Conservation (phyloP, 2,113 vertebrate species). For the Hippoglossus stenolepis region DNA sequence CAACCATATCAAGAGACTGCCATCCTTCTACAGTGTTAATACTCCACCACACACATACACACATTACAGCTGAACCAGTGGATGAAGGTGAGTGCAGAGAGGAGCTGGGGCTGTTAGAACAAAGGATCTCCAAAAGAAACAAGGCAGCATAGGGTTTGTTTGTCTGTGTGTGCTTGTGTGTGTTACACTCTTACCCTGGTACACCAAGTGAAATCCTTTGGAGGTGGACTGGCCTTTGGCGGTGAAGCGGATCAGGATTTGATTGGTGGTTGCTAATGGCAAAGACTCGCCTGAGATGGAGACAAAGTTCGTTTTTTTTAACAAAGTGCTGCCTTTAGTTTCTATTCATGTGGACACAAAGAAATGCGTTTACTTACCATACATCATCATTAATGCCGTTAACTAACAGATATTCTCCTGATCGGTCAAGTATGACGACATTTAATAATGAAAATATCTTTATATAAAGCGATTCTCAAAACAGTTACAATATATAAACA, state of each 20-base stretch:
- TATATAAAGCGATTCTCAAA: too few relatives aligned
- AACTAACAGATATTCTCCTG: background rate
- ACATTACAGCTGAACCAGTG: background rate
- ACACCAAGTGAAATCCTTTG: constrained; percentile 97
- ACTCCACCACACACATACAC: constrained; percentile 9
- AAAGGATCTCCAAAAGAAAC: constrained; percentile 19
- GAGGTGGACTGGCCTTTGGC: constrained; percentile 94
- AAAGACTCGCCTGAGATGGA: constrained; percentile 90
- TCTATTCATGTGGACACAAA: background rate
- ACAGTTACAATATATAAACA: too few relatives aligned
- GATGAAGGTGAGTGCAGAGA: constrained; percentile 50
- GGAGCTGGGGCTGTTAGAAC: constrained; percentile 16
- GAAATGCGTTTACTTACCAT: background rate
- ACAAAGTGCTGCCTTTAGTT: background rate
- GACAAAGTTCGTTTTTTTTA: background rate
- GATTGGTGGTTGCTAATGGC: constrained; percentile 94
- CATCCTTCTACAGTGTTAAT: constrained; percentile 20
- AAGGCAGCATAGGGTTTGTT: constrained; percentile 4
- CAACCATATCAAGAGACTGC: constrained; percentile 40
- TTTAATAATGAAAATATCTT: too few relatives aligned
- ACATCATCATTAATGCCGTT: background rate
- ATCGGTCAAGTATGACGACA: background rate
- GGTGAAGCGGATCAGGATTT: constrained; percentile 95
- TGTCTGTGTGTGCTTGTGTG: constrained; percentile 11
- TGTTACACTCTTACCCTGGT: constrained; percentile 88